Evolutionary conservation across 53 echinoderm and acorn worm species (phyloP).

Genomic region (Paracentrotus lividus): DNA sequence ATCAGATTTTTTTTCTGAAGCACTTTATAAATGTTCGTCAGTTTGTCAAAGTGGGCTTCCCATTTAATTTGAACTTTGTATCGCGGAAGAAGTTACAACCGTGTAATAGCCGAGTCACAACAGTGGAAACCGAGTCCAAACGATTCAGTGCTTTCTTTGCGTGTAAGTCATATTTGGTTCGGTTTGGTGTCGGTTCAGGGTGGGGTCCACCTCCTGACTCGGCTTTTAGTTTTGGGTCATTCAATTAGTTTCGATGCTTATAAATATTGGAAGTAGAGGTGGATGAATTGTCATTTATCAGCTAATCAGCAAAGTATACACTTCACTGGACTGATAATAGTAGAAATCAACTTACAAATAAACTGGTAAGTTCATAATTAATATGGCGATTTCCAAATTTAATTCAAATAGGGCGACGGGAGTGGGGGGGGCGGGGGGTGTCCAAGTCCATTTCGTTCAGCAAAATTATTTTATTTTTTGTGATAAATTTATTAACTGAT

Average conservation of each 20-base stretch:
- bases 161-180: too few species aligned
- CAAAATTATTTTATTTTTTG: too few species aligned
- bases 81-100: not conserved
- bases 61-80: not conserved
- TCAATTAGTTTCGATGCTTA: slow-evolving; percentile 34
- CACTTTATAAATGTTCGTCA: not conserved
- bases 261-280: slow-evolving; percentile 26
- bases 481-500: too few species aligned
- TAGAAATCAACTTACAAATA: not conserved
- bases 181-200: too few species aligned
- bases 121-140: too few species aligned
- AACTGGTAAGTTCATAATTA: slow-evolving; percentile 3
- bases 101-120: too few species aligned
- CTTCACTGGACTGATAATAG: not conserved
- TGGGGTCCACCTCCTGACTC: too few species aligned
- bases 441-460: too few species aligned
- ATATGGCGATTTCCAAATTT: too few species aligned
- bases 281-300: not conserved
- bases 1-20: not conserved
- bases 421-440: too few species aligned
- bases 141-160: too few species aligned
- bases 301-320: not conserved
- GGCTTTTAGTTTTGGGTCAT: not conserved
- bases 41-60: not conserved
- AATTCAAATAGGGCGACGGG: too few species aligned